Conservation (phyloP, 2,113 vertebrate genomes). For the Gambusia affinis region DNA sequence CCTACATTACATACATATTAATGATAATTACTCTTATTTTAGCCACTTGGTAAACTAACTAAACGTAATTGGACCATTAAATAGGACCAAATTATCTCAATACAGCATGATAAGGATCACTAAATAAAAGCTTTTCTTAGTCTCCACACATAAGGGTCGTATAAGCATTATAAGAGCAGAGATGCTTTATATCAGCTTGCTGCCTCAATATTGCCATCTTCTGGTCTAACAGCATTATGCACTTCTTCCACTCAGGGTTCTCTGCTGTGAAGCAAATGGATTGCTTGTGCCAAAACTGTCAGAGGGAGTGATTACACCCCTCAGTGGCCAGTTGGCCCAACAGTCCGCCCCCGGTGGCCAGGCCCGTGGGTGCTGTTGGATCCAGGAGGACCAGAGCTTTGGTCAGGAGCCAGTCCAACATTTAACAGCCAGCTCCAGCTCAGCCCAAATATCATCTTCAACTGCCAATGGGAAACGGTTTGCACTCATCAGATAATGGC, state of each 20-base stretch:
- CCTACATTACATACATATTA: neutral
- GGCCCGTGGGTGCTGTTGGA: constrained; percentile 69
- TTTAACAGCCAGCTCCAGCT: constrained; percentile 70
- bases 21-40: constrained; percentile 11
- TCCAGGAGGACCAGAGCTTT: constrained; percentile 63
- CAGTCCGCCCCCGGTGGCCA: constrained; percentile 72
- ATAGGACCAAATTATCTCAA: neutral
- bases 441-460: constrained; percentile 69
- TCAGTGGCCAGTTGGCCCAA: constrained; percentile 77
- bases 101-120: constrained; percentile 15
- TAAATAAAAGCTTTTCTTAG: constrained; percentile 17
- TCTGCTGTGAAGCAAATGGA: constrained; percentile 57
- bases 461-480: constrained; percentile 70
- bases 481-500: constrained; percentile 77
- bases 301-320: constrained; percentile 77
- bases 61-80: constrained; percentile 6
- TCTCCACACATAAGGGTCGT: constrained; percentile 9
- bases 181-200: constrained; percentile 29
- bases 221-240: constrained; percentile 69
- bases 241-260: constrained; percentile 33
- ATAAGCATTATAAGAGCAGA: constrained; percentile 17
- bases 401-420: constrained; percentile 61
- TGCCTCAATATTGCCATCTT: constrained; percentile 79
- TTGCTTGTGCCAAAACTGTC: constrained; percentile 74
- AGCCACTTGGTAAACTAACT: neutral